Evolutionary conservation across 2,888 invertebrate species (phyloP).

Genomic region (Muschampia plurimacula): DNA sequence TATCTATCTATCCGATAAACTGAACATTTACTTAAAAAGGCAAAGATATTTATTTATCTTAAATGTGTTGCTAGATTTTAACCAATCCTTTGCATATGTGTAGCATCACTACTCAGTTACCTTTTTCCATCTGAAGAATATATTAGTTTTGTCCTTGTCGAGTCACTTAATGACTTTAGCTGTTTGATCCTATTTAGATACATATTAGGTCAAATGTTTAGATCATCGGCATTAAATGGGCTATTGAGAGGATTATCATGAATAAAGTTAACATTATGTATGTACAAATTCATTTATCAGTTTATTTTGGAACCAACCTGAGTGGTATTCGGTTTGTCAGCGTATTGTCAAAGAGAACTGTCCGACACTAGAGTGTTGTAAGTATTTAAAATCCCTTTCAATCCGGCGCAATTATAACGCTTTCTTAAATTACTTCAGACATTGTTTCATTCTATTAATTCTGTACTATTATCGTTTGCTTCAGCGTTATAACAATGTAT

Average conservation of each 20-base stretch:
- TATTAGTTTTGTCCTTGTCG: constrained; percentile 52
- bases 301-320: constrained; percentile 68
- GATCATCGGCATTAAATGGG: constrained; percentile 64
- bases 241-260: constrained; percentile 45
- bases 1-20: constrained; percentile 55
- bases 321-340: constrained; percentile 68
- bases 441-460: constrained; percentile 79
- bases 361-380: constrained; percentile 79
- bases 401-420: constrained; percentile 76
- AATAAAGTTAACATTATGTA: constrained; percentile 55
- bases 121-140: constrained; percentile 59
- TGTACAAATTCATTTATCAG: constrained; percentile 72
- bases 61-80: constrained; percentile 69
- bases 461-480: constrained; percentile 84
- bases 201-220: constrained; percentile 74
- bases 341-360: constrained; percentile 61
- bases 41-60: constrained; percentile 62
- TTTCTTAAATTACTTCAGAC: constrained; percentile 78
- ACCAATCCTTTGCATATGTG: constrained; percentile 58
- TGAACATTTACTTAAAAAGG: constrained; percentile 63
- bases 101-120: constrained; percentile 58
- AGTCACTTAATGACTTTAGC: constrained; percentile 63
- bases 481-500: constrained; percentile 82
- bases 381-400: constrained; percentile 75
- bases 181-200: constrained; percentile 70